Evolutionary conservation across 92 coral and sea anemone species (phyloP).

Genomic region (Phenganax stokvisi): DNA sequence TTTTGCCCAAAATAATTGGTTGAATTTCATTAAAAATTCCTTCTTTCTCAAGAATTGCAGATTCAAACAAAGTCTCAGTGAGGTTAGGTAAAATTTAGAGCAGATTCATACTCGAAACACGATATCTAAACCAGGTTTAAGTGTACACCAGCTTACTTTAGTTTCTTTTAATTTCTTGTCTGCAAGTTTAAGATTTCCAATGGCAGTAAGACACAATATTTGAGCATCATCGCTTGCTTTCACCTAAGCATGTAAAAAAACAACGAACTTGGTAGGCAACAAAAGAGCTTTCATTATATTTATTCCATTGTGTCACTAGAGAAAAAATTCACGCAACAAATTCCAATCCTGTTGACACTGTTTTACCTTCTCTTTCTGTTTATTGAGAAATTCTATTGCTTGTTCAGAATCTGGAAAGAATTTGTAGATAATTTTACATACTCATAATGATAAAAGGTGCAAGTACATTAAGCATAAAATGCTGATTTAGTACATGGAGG

Average conservation of each 20-base stretch:
- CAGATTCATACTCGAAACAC: too few relatives aligned
- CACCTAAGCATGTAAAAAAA: constrained; percentile 49
- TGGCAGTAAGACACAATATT: constrained; percentile 82
- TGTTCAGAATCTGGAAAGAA: constrained; percentile 66
- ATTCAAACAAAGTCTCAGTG: too few relatives aligned
- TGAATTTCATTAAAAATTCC: too few relatives aligned
- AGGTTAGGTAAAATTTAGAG: too few relatives aligned
- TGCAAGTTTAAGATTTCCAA: constrained; percentile 74
- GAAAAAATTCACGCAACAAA: too few relatives aligned
- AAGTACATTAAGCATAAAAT: background rate
- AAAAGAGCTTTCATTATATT: background rate
- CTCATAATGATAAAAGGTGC: background rate
- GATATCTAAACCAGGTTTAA: too few relatives aligned
- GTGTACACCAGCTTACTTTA: constrained; percentile 51
- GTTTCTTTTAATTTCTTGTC: constrained; percentile 78
- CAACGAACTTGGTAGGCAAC: background rate
- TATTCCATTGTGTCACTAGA: background rate
- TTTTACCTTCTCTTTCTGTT: constrained; percentile 81
- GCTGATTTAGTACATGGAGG: background rate
- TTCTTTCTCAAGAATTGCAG: too few relatives aligned
- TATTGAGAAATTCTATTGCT: constrained; percentile 80
- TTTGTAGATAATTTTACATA: background rate
- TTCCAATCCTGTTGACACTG: too few relatives aligned
- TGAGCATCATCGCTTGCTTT: constrained; percentile 77
- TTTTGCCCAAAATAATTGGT: too few relatives aligned